These are phyloP conservation scores for Lindbergichthys nudifrons DNA, from an alignment of 2,797 vertebrate genomes.

Conservation along the genomic window DNA sequence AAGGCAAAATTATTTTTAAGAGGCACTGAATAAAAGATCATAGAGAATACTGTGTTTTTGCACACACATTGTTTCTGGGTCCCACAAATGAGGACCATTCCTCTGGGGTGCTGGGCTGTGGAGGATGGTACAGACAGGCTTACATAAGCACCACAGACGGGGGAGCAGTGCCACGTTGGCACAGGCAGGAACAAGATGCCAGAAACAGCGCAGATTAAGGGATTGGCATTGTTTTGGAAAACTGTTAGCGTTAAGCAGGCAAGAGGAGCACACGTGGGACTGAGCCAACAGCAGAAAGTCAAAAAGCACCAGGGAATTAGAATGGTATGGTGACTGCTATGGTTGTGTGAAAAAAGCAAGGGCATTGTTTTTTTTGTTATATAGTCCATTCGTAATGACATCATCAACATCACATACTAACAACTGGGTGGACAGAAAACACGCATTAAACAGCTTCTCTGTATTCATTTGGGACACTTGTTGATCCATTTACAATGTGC, in stretches of 20 bases:
- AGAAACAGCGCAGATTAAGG: constrained; percentile 19
- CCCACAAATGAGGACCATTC: constrained; percentile 68
- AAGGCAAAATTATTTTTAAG: constrained; percentile 45
- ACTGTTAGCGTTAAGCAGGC: constrained; percentile 5
- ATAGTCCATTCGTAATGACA: neutral
- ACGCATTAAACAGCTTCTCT: neutral
- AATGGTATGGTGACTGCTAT: constrained; percentile 24
- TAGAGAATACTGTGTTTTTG: constrained; percentile 28
- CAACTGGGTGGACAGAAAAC: neutral
- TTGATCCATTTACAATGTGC: neutral
- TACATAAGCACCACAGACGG: constrained; percentile 40
- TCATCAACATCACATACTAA: neutral
- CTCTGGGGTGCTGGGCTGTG: constrained; percentile 35
- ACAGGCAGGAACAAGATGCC: constrained; percentile 34
- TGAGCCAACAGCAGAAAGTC: neutral
- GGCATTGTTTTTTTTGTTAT: neutral
- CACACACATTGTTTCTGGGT: constrained; percentile 58
- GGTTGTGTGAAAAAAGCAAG: neutral
- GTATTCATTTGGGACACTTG: neutral
- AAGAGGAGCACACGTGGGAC: neutral
- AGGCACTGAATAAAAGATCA: constrained; percentile 64
- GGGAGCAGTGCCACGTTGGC: constrained; percentile 54
- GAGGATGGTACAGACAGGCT: constrained; percentile 43
- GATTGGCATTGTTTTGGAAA: constrained; percentile 11
- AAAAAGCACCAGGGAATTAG: neutral